Base-by-base conservation (phyloP, 2,888 invertebrate genomes). In the Caenorhabditis japonica region DNA sequence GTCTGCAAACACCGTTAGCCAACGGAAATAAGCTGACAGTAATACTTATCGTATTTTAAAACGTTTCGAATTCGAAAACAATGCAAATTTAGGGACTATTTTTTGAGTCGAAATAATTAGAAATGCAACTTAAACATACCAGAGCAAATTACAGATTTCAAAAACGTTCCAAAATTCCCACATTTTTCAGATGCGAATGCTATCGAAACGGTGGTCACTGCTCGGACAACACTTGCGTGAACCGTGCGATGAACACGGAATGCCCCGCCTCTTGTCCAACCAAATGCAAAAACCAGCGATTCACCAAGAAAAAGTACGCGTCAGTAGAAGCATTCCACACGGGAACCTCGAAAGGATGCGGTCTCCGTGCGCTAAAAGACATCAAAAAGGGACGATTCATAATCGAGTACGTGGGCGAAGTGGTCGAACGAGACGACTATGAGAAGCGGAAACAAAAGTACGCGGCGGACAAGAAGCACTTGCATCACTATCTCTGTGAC, bases 341-440 rank as follows among this genome's bases (percentile, higher is more conserved):
- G 3, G 93, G 94, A 55, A 66, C 80, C 0, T 93, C 93, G 86
- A 99, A 99, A 88, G 99, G 99, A 0, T 93, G 94, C 88, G 99
- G 99, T 15, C 91, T 99, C 30, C 91, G 93, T 86, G 93, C 94
- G 3, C 89, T 91, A 27, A 90, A 91, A 72, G 92, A 93, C 88
- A 91, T 94, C 73, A 89, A 91, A 61, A 89, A 90, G 94, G 96
- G 95, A 8, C 92, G 93, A 85, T 99, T 99, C 89, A 92, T 99
- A 47, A 93, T 97, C 92, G 99, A 99, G 88, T 99, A 99, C 88
- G 94, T 99, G 0, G 99, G 99, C 0, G 99, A 99, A 90, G 95
- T 99, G 0, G 39, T 77, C n/a, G 75, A 76, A 27, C 36, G 64
- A 5, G 76, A 80, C 27, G 73, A 76, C 13, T 77, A 72, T 21